Evolutionary conservation across 2,797 vertebrate genomes (phyloP).

Genomic region (Orestias chungarensis): DNA sequence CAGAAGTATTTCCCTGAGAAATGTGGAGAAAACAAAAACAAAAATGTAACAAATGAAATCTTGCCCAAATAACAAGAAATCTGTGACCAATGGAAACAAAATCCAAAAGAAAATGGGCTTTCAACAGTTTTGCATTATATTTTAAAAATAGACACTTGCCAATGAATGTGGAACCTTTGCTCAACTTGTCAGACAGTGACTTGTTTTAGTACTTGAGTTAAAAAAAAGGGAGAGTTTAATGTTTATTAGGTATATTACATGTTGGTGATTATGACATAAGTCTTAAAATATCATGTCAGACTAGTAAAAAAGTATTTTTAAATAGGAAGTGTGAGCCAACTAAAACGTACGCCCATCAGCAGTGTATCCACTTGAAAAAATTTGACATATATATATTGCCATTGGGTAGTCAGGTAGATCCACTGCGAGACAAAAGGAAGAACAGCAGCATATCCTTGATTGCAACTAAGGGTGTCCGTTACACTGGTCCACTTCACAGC

Average conservation of each 20-base stretch:
- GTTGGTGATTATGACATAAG: no score
- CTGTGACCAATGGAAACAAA: not conserved
- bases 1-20: no score
- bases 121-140: not conserved
- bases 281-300: no score
- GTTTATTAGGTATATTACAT: no score
- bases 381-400: not conserved
- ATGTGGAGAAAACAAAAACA: not conserved
- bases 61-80: no score
- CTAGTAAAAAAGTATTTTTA: no score
- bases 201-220: no score
- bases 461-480: conserved; percentile 77
- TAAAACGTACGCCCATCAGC: no score
- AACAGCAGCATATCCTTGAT: conserved; percentile 58
- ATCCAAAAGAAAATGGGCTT: not conserved
- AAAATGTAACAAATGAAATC: no score
- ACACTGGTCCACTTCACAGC: conserved; percentile 72
- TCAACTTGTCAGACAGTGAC: not conserved
- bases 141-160: not conserved
- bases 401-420: conserved; percentile 19
- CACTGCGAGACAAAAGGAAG: conserved; percentile 31
- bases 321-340: no score
- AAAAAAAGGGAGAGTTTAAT: no score
- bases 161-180: not conserved
- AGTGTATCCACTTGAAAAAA: no score